A percentile compares a stretch with the other conserved stretches of the same genome.
These are phyloP conservation scores for Deilephila elpenor DNA, from an alignment of 2,888 invertebrate genomes.

Conservation along the genomic window DNA sequence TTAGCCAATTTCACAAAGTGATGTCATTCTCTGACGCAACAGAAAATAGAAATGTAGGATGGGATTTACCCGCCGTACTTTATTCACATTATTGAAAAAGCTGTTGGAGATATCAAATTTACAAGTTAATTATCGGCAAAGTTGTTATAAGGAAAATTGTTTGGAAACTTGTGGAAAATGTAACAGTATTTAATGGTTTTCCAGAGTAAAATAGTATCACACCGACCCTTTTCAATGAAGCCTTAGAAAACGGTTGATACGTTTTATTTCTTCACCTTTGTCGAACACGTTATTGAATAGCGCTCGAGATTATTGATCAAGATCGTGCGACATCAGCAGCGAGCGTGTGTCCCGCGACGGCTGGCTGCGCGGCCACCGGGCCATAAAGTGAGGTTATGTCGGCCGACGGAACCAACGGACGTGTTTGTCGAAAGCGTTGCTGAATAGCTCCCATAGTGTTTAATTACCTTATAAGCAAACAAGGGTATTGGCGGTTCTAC, in stretches of 20 bases:
- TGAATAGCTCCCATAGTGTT: constrained; percentile 37
- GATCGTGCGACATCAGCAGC: not conserved
- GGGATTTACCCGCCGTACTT: not conserved
- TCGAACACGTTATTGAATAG: too few species aligned
- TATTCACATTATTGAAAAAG: not conserved
- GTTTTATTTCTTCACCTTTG: not conserved
- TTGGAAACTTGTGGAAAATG: too few species aligned
- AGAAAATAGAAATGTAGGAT: not conserved
- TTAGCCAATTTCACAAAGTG: not conserved
- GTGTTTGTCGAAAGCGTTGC: constrained; percentile 34
- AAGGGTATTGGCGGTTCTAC: constrained; percentile 12
- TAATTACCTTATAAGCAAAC: constrained; percentile 37
- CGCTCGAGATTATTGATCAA: not conserved
- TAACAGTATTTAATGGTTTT: too few species aligned
- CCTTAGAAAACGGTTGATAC: too few species aligned
- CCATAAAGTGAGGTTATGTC: constrained; percentile 39
- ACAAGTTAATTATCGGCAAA: too few species aligned
- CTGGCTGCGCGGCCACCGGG: not conserved
- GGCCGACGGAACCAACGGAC: constrained; percentile 39
- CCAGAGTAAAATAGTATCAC: too few species aligned
- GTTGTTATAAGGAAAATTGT: too few species aligned
- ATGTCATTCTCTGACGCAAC: not conserved
- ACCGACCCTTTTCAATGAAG: too few species aligned
- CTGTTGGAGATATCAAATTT: not conserved
- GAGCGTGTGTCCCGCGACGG: not conserved